Conservation (phyloP, 2,888 invertebrate species). For the Drosophila aldrichi region DNA sequence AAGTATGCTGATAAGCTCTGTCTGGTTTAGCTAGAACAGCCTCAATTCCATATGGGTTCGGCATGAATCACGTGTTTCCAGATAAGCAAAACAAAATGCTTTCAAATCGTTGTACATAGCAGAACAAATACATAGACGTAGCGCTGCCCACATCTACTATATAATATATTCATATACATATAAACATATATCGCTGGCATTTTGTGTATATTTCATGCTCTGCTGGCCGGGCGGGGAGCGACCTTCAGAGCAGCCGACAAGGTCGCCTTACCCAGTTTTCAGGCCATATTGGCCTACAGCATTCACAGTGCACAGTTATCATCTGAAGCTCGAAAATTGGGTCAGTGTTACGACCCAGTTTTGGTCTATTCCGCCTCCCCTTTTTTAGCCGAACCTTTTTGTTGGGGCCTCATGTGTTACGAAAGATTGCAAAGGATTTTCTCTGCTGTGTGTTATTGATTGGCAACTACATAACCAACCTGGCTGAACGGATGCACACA, state of each 20-base stretch:
- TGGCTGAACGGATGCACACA: conserved; percentile 9
- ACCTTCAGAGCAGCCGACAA: conserved; percentile 52
- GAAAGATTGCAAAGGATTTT: conserved; percentile 17
- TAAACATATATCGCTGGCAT: conserved; percentile 8
- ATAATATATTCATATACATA: neutral
- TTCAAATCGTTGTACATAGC: conserved; percentile 10
- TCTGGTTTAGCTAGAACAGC: conserved; percentile 11
- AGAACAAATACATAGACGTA: neutral
- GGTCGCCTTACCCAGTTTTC: conserved; percentile 35
- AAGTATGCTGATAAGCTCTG: conserved; percentile 18
- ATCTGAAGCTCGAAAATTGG: conserved; percentile 45
- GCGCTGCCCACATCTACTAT: neutral
- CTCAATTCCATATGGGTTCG: neutral
- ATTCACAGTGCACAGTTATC: conserved; percentile 24
- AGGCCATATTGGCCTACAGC: conserved; percentile 17
- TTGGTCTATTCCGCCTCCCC: neutral
- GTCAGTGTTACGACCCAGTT: conserved; percentile 81
- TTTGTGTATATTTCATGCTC: conserved; percentile 36
- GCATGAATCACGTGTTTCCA: conserved; percentile 44
- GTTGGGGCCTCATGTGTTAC: conserved; percentile 6
- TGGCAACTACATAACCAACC: conserved; percentile 27
- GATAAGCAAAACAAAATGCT: conserved; percentile 19
- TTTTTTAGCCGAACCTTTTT: neutral
- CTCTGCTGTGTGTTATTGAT: conserved; percentile 21
- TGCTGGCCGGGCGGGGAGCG: conserved; percentile 28